Evolutionary conservation across 2,113 vertebrate genomes (phyloP).

Genomic region (Corynorhinus townsendii): DNA sequence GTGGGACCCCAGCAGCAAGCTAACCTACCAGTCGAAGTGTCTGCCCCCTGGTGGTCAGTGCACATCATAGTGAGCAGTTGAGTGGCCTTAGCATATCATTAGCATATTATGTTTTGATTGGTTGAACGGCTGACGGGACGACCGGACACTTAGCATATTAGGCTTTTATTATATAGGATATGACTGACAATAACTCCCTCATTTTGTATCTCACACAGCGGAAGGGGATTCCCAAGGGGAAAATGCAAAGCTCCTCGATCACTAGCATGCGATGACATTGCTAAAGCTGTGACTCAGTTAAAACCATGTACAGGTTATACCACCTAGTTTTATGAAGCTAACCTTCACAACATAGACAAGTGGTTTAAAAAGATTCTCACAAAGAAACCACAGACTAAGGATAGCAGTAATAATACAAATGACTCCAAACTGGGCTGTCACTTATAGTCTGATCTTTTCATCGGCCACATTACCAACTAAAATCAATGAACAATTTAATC

Average conservation of each 20-base stretch:
- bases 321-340: not conserved
- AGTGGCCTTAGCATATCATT: too few relatives aligned
- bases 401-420: not conserved
- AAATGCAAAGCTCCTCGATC: not conserved
- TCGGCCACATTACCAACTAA: not conserved
- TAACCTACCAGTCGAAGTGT: too few relatives aligned
- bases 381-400: not conserved
- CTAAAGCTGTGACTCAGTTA: not conserved
- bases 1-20: too few relatives aligned
- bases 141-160: too few relatives aligned
- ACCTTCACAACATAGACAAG: not conserved
- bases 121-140: too few relatives aligned
- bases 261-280: not conserved
- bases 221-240: not conserved
- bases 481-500: slow-evolving; percentile 25
- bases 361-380: not conserved
- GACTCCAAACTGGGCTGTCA: not conserved
- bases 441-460: not conserved
- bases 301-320: not conserved
- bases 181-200: not conserved
- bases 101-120: too few relatives aligned
- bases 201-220: not conserved
- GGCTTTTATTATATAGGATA: too few relatives aligned
- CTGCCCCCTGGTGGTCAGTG: too few relatives aligned
- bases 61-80: too few relatives aligned